Conservation (phyloP, 1,140 invertebrate species). For the Heliothis subflexa region DNA sequence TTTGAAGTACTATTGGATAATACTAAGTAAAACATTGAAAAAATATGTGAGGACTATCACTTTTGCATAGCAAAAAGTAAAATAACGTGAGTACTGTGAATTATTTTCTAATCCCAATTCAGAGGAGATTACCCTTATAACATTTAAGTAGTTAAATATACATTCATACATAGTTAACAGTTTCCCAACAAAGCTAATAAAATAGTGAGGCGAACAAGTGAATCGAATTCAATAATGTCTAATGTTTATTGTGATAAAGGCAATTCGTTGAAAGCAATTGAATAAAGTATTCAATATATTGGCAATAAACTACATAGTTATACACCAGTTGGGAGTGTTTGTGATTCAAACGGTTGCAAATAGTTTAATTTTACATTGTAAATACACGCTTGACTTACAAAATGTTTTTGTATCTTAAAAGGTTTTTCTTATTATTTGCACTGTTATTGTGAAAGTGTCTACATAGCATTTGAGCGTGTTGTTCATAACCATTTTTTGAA, state of each 20-base stretch:
- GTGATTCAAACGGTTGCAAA: background rate
- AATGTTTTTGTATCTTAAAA: constrained; percentile 3
- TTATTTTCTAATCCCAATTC: too few species aligned
- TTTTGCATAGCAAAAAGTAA: too few species aligned
- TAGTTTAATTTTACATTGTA: constrained; percentile 9
- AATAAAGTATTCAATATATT: background rate
- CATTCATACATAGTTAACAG: too few species aligned
- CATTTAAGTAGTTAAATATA: too few species aligned
- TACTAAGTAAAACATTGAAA: too few species aligned
- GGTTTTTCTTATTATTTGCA: background rate
- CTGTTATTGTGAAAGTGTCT: background rate
- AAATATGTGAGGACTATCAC: too few species aligned
- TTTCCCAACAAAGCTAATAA: background rate
- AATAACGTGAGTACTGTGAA: too few species aligned
- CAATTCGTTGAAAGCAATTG: background rate
- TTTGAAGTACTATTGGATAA: too few species aligned
- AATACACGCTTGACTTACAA: background rate
- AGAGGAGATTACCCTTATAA: too few species aligned
- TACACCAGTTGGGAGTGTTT: background rate
- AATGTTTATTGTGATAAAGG: background rate
- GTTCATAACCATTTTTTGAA: too few species aligned
- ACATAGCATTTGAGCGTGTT: background rate
- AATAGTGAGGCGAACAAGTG: background rate
- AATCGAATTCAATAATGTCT: background rate
- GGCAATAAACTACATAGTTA: background rate